Evolutionary conservation across 37 sponge, comb jelly and placozoan species (phyloP), one percentile per base, ranked within the genome.

Genomic region (Agelas oroides): DNA sequence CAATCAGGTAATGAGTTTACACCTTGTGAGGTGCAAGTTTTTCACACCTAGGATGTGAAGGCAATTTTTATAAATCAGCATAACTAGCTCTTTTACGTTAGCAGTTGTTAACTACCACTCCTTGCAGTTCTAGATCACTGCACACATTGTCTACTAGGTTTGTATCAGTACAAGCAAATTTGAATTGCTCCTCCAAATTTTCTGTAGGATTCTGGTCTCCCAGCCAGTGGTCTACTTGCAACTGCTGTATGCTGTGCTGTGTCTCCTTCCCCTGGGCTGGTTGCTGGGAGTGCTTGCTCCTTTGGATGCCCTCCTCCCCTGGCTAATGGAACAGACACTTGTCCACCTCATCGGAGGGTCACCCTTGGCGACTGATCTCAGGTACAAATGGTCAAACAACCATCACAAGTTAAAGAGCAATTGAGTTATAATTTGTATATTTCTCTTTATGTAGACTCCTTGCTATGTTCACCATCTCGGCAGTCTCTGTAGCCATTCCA

Each of bases 341-440:
- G 69, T 82, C 11, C 40, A 65, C 17, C 76, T 92, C 8, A 52
- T 84, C 63, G 92, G 92, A n/a, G 92, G 92, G 13, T 92, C 92
- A 8, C 80, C 79, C 21, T 72, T 88, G 70, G 74, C 92, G 37
- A 88, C 88, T 33, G 92, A 92, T 23, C 1, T 79, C 30, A 92
- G 92, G 92, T 83, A 88, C 31, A 37, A 21, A 59, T 35, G 1
- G 13, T 75, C 36, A 18, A 1, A n/a, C 39, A n/a, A n/a, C n/a
- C n/a, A n/a, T n/a, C n/a, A n/a, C 46, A 53, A 39, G 1, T n/a
- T 8, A n/a, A n/a, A 8, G 46, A 46, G 46, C 46, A 46, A 46
- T 46, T n/a, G n/a, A 13, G 35, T 40, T 73, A 18, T 21, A 20
- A 8, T 71, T 71, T 11, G n/a, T n/a, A n/a, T n/a, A n/a, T n/a